These are phyloP conservation scores for Hoplias malabaricus DNA, from an alignment of 2,113 vertebrate species.

Conservation along the genomic window DNA sequence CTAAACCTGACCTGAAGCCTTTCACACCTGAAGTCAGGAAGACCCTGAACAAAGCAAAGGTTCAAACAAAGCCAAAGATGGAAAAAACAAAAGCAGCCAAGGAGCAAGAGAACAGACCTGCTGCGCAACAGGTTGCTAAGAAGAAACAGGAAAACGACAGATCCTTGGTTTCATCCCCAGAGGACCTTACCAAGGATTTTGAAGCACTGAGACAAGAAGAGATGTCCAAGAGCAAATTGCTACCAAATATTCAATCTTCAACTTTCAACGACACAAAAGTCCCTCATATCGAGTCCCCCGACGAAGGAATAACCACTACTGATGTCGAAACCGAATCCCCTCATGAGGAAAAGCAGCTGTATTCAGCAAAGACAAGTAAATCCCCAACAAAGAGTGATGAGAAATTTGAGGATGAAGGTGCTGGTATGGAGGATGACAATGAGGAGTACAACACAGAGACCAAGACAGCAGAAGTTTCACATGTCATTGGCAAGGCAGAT, in stretches of 20 bases:
- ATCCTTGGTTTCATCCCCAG: slow-evolving; percentile 87
- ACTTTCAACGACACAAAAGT: slow-evolving; percentile 55
- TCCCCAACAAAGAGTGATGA: slow-evolving; percentile 52
- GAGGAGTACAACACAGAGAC: slow-evolving; percentile 54
- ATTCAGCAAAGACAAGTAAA: slow-evolving; percentile 51
- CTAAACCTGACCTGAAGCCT: slow-evolving; percentile 90
- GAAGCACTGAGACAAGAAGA: slow-evolving; percentile 87
- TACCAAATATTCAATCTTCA: slow-evolving; percentile 38
- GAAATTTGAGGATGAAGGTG: slow-evolving; percentile 59
- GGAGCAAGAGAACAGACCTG: slow-evolving; percentile 76
- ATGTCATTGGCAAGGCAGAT: slow-evolving; percentile 41
- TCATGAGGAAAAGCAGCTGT: slow-evolving; percentile 63
- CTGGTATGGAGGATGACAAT: slow-evolving; percentile 52
- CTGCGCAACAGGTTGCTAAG: slow-evolving; percentile 62
- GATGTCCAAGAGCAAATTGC: slow-evolving; percentile 47
- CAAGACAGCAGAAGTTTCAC: slow-evolving; percentile 19
- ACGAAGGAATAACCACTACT: slow-evolving; percentile 64
- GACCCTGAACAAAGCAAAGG: slow-evolving; percentile 91
- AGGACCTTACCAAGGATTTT: slow-evolving; percentile 96
- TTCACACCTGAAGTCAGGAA: slow-evolving; percentile 95
- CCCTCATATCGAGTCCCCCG: slow-evolving; percentile 58
- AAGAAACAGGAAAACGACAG: slow-evolving; percentile 76
- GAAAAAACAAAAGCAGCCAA: slow-evolving; percentile 83
- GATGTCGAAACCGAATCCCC: slow-evolving; percentile 62
- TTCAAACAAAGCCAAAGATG: slow-evolving; percentile 80